Base-by-base conservation (phyloP, 2,113 vertebrate species). In the Balaenoptera acutorostrata region DNA sequence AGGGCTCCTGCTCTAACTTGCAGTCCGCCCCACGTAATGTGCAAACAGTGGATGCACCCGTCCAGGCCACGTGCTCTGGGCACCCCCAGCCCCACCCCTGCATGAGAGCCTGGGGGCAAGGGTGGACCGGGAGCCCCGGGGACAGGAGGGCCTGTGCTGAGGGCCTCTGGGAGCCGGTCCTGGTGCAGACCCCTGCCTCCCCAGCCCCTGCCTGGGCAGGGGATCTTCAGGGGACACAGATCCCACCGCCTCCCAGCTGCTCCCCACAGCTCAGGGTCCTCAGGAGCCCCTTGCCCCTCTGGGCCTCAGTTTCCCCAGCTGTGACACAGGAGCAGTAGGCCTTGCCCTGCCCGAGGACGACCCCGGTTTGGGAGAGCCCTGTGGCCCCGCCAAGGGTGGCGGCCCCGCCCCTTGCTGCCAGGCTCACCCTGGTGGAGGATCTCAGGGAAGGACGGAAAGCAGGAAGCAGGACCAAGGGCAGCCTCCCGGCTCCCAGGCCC, bases 11-110 rank as follows among this genome's bases (percentile, higher is more conserved):
- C 80, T 78, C 61, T 6, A 36, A 33, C 61, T 39, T 49, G 49
- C 71, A 11, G 20, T 0, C 17, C 0, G 15, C 41, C 61, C 33
- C 15, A 6, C 0, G 0, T 55, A 21, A 8, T 4, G 55, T 31
- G 21, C 64, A 6, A 52, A 25, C 41, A 33, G 2, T 1, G n/a
- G 44, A 25, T 0, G 2, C 5, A 7, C 72, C 20, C 5, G 8
- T 57, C 44, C 93, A 12, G 44, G 44, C 75, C 46, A 3, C 15
- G 8, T 15, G 86, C 36, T n/a, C 52, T 31, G 15, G 36, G 78
- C 36, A 12, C 63, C 72, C 57, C n/a, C 11, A 1, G 27, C 31
- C 29, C 44, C 29, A 23, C 17, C 36, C 36, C 55, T 21, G 3
- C 5, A n/a, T 31, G 17, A 72, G 31, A 66, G 10, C 55, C 64